These are phyloP conservation scores for Lasioglossum morio DNA, from an alignment of 2,888 invertebrate species.

Conservation along the genomic window DNA sequence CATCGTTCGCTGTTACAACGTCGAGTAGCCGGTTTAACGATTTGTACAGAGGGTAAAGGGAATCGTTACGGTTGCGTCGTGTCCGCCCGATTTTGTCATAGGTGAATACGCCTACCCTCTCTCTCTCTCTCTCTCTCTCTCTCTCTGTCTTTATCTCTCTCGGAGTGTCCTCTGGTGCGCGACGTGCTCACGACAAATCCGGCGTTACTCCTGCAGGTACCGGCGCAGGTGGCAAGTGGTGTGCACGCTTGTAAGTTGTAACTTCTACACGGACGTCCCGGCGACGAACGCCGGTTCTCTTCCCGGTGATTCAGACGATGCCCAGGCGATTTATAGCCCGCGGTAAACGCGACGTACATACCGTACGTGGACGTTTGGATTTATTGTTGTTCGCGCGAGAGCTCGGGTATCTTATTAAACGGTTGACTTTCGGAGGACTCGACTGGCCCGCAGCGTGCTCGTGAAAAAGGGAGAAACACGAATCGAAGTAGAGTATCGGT, in stretches of 20 bases:
- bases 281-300: conserved; percentile 29
- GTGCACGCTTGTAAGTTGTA: conserved; percentile 33
- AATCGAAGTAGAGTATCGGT: neutral
- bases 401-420: conserved; percentile 59
- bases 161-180: neutral
- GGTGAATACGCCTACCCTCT: neutral
- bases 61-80: conserved; percentile 20
- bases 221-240: conserved; percentile 42
- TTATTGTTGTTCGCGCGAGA: conserved; percentile 38
- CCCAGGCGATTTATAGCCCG: conserved; percentile 50
- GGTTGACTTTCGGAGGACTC: conserved; percentile 35
- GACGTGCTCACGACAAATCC: conserved; percentile 16
- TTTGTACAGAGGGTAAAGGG: conserved; percentile 15
- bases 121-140: no score
- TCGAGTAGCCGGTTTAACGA: conserved; percentile 28
- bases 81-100: neutral
- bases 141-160: neutral
- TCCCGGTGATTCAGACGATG: conserved; percentile 46
- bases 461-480: neutral
- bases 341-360: conserved; percentile 38
- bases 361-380: conserved; percentile 43
- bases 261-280: conserved; percentile 34
- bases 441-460: neutral
- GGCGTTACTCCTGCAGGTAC: conserved; percentile 20
- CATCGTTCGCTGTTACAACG: neutral